phyloP scores from a whole-genome alignment of 64 coral and sea anemone species.

The Stichodactyla mertensii region DNA sequence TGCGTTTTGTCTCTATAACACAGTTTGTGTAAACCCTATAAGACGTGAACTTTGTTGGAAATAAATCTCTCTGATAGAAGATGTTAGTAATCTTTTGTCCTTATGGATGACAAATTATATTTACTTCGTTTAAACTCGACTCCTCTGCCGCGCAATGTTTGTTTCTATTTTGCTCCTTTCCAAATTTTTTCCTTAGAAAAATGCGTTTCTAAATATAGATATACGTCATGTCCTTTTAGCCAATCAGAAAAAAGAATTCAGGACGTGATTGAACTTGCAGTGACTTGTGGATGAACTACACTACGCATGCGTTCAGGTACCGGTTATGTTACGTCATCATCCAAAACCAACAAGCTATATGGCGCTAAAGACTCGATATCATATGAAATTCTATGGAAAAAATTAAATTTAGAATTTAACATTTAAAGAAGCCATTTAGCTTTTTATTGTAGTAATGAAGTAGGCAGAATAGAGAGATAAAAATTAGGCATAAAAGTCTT shows the following conservation, averaged over 20 bases:
- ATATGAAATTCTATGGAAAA: background rate
- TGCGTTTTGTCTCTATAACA: background rate
- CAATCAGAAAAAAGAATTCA: constrained; percentile 23
- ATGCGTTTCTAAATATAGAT: constrained; percentile 53
- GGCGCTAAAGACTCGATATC: background rate
- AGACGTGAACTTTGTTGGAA: background rate
- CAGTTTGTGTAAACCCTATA: background rate
- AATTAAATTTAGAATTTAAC: background rate
- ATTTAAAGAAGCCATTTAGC: background rate
- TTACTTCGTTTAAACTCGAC: constrained; percentile 6
- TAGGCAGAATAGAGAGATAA: background rate
- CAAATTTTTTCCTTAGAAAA: constrained; percentile 27
- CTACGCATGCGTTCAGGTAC: background rate
- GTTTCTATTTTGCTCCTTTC: constrained; percentile 39
- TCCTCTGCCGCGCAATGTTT: constrained; percentile 21
- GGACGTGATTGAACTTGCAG: constrained; percentile 57
- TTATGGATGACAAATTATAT: constrained; percentile 9
- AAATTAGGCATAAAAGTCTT: constrained; percentile 9
- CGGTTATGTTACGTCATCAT: background rate
- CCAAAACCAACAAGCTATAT: background rate
- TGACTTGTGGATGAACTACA: background rate
- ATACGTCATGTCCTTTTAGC: constrained; percentile 17
- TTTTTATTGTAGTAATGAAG: background rate
- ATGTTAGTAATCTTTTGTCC: background rate
- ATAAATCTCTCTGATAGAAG: background rate